Percentiles rank a stretch among this genome's conserved stretches.
Evolutionary conservation across 2,797 vertebrate species (phyloP).

Genomic region (Euthynnus affinis): DNA sequence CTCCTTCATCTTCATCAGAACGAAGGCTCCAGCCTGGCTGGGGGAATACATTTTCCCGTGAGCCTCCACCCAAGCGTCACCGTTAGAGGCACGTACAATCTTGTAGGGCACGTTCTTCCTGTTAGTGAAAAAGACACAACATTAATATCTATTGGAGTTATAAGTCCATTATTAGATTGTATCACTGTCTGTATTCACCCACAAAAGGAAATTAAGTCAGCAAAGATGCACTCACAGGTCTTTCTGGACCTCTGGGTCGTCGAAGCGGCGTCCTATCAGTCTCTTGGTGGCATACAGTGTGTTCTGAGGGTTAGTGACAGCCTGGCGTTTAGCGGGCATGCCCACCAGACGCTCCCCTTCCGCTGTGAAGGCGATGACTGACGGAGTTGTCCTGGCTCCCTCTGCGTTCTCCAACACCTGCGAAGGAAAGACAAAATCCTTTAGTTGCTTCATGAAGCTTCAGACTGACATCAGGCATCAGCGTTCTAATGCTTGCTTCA

Average conservation of each 20-base stretch:
- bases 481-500: background rate
- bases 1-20: conserved; percentile 99
- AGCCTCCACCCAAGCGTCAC: conserved; percentile 98
- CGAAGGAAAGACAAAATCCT: background rate
- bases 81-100: conserved; percentile 96
- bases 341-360: conserved; percentile 96
- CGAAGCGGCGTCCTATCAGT: conserved; percentile 95
- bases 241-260: conserved; percentile 96
- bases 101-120: conserved; percentile 98
- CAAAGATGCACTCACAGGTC: conserved; percentile 89
- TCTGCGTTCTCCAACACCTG: conserved; percentile 98
- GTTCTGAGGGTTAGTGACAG: conserved; percentile 97
- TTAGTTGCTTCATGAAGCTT: background rate
- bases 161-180: too few species aligned
- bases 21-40: conserved; percentile 97
- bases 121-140: conserved; percentile 10
- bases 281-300: conserved; percentile 98
- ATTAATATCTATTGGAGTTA: too few species aligned
- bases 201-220: too few species aligned
- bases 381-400: conserved; percentile 97
- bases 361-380: conserved; percentile 93
- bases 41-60: conserved; percentile 98
- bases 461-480: too few species aligned
- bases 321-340: conserved; percentile 97
- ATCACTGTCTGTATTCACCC: too few species aligned